These are phyloP conservation scores for Catocala fraxini DNA, from an alignment of 2,888 invertebrate species.

Conservation along the genomic window DNA sequence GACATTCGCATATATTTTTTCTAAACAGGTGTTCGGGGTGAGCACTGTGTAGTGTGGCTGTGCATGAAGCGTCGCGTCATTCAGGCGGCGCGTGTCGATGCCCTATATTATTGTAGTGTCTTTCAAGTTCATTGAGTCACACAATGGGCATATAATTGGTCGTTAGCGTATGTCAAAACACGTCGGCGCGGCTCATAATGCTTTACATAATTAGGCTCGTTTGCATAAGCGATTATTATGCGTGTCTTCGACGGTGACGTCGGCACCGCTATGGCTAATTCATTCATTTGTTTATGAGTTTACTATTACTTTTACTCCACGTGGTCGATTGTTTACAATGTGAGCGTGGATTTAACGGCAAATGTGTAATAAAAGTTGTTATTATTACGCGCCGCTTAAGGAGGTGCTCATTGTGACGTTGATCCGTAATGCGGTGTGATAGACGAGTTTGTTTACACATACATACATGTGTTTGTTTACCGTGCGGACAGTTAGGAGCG, in stretches of 20 bases:
- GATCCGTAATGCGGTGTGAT: conserved; percentile 53
- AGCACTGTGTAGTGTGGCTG: conserved; percentile 5
- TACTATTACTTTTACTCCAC: conserved; percentile 82
- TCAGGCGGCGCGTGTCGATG: conserved; percentile 76
- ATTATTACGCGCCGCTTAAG: conserved; percentile 63
- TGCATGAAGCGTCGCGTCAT: conserved; percentile 56
- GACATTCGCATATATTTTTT: conserved; percentile 73
- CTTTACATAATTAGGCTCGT: conserved; percentile 85
- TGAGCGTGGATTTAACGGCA: conserved; percentile 70
- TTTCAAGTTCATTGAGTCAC: conserved; percentile 84
- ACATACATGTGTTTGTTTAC: conserved; percentile 45
- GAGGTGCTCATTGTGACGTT: conserved; percentile 49
- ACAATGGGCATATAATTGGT: conserved; percentile 84
- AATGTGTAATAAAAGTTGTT: conserved; percentile 75
- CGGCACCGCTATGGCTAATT: conserved; percentile 76
- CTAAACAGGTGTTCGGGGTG: conserved; percentile 74
- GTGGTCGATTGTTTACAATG: conserved; percentile 80
- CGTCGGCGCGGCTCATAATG: conserved; percentile 74
- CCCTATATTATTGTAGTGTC: conserved; percentile 82
- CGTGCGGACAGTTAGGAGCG: conserved; percentile 30
- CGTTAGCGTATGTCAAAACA: conserved; percentile 84
- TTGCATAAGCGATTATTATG: conserved; percentile 86
- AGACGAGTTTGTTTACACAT: conserved; percentile 47
- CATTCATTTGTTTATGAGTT: conserved; percentile 83
- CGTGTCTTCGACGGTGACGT: conserved; percentile 82